phyloP scores from a whole-genome alignment of 1,140 invertebrate genomes.

The Euwallacea similis region DNA sequence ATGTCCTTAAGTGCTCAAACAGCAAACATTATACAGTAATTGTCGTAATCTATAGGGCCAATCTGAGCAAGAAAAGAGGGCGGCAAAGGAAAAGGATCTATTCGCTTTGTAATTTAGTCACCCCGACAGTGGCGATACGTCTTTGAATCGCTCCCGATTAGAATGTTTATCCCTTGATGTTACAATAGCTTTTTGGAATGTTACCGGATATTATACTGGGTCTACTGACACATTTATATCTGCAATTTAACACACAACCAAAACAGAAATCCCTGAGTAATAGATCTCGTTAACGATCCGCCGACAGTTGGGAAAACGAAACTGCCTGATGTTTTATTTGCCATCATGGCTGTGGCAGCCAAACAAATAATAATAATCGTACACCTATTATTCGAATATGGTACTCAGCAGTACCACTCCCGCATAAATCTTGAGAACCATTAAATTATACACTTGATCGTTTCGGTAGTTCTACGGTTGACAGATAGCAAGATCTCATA shows the following conservation, averaged over 20 bases:
- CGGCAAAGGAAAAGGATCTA: conserved; percentile 14
- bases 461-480: conserved; percentile 36
- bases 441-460: conserved; percentile 40
- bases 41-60: conserved; percentile 32
- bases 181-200: conserved; percentile 13
- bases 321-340: background rate
- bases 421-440: conserved; percentile 38
- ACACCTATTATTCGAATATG: conserved; percentile 32
- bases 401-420: conserved; percentile 24
- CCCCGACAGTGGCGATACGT: conserved; percentile 27
- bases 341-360: background rate
- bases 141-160: conserved; percentile 22
- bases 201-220: conserved; percentile 25
- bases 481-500: conserved; percentile 38
- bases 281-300: conserved; percentile 9
- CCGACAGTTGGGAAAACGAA: background rate
- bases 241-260: too few relatives aligned
- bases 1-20: conserved; percentile 30
- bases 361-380: conserved; percentile 17
- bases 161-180: conserved; percentile 20
- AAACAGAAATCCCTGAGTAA: background rate
- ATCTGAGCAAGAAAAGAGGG: conserved; percentile 21
- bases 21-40: conserved; percentile 36
- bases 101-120: conserved; percentile 33
- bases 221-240: too few relatives aligned